Percentiles rank a stretch among this genome's conserved stretches.
phyloP scores from a whole-genome alignment of 2,113 vertebrate genomes.

The Pteronura brasiliensis region DNA sequence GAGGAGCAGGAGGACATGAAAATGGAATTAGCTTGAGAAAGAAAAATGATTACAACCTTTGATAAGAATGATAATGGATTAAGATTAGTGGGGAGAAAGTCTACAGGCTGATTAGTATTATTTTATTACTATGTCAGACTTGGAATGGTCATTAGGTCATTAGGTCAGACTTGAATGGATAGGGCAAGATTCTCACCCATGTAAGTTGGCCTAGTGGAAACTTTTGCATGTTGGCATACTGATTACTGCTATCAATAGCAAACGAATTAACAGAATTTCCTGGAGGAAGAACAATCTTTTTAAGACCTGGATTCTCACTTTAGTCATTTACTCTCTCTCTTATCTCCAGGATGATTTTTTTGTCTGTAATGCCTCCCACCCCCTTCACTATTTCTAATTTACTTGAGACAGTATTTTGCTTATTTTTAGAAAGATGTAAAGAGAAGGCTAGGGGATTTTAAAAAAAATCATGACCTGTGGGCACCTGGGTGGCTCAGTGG shows the following conservation, averaged over 20 bases:
- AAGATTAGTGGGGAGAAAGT: not conserved
- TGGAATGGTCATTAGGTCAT: too few relatives aligned
- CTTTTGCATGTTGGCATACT: not conserved
- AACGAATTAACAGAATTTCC: not conserved
- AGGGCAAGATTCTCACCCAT: not conserved
- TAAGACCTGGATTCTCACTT: not conserved
- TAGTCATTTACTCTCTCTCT: not conserved
- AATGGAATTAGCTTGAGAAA: conserved; percentile 9
- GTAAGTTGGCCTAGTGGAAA: not conserved
- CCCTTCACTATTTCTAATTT: not conserved
- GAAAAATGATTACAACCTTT: not conserved
- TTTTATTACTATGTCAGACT: not conserved
- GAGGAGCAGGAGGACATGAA: not conserved
- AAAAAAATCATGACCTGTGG: too few relatives aligned
- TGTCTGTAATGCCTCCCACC: not conserved
- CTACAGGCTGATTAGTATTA: not conserved
- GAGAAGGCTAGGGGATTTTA: not conserved
- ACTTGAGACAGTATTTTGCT: not conserved
- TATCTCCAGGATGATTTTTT: not conserved
- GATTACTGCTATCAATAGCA: not conserved
- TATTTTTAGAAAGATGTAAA: not conserved
- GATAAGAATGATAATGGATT: not conserved
- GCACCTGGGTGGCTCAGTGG: too few relatives aligned
- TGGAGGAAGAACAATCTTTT: not conserved
- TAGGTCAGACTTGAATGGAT: not conserved